Evolutionary conservation across 2,113 vertebrate genomes (phyloP).

Genomic region (Rostratula benghalensis): DNA sequence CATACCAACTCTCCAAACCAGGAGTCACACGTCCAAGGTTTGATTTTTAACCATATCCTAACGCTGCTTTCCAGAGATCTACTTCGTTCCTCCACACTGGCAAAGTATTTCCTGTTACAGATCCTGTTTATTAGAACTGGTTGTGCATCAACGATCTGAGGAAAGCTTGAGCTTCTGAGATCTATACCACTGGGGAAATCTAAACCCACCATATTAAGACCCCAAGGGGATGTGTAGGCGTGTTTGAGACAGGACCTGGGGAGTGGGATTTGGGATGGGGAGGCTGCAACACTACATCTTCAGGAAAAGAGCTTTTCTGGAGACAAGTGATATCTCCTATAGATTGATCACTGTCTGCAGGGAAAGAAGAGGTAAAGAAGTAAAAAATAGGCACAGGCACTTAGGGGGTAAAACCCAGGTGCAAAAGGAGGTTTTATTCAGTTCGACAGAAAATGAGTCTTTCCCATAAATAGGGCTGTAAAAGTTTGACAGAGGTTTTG

Average conservation of each 20-base stretch:
- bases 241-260: not conserved
- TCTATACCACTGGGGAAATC: not conserved
- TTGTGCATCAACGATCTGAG: not conserved
- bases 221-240: not conserved
- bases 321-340: not conserved
- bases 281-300: not conserved
- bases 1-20: not conserved
- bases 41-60: not conserved
- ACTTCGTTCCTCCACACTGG: accelerated
- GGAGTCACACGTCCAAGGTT: not conserved
- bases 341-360: not conserved
- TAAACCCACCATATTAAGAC: not conserved
- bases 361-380: not conserved
- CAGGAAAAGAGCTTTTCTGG: not conserved
- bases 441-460: not conserved
- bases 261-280: not conserved
- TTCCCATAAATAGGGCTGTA: not conserved
- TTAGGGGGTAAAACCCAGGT: not conserved
- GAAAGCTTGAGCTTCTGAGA: not conserved
- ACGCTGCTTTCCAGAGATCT: not conserved
- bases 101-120: not conserved
- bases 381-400: not conserved
- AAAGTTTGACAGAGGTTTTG: not conserved
- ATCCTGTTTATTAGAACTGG: not conserved
- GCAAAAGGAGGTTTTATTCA: not conserved